Percentiles rank a stretch among this genome's conserved stretches.
These are phyloP conservation scores for Bombycilla garrulus DNA, from an alignment of 2,113 vertebrate genomes.

Conservation along the genomic window DNA sequence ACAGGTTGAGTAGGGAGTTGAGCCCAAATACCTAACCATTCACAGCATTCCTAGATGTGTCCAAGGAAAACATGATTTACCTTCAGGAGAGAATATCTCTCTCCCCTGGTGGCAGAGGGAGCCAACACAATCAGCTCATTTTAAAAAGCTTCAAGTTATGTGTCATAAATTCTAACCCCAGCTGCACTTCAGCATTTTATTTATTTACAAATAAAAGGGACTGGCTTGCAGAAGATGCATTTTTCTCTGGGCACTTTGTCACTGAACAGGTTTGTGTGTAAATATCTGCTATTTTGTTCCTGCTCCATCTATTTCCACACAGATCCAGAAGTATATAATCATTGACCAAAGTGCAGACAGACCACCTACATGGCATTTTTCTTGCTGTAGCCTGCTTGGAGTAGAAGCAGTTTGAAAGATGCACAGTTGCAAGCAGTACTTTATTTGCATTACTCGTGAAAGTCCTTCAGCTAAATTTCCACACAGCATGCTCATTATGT, in stretches of 20 bases:
- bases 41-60: accelerated
- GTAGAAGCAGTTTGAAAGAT: slow-evolving; percentile 33
- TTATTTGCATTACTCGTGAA: slow-evolving; percentile 9
- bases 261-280: not conserved
- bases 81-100: not conserved
- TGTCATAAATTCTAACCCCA: not conserved
- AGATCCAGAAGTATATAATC: not conserved
- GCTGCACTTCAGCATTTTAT: not conserved
- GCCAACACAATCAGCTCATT: not conserved
- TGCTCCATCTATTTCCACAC: not conserved
- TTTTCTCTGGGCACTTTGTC: not conserved
- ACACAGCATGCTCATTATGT: slow-evolving; percentile 38
- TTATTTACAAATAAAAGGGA: slow-evolving; percentile 2
- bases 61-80: not conserved
- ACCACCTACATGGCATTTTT: not conserved
- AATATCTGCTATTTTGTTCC: not conserved
- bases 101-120: not conserved
- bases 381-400: not conserved
- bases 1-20: not conserved
- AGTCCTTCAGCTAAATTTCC: slow-evolving; percentile 45
- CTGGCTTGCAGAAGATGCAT: not conserved
- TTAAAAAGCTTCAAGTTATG: not conserved
- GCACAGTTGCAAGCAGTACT: not conserved
- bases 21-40: not conserved
- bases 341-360: not conserved